Evolutionary conservation across 1,140 invertebrate genomes (phyloP).

Genomic region (Manduca sexta): DNA sequence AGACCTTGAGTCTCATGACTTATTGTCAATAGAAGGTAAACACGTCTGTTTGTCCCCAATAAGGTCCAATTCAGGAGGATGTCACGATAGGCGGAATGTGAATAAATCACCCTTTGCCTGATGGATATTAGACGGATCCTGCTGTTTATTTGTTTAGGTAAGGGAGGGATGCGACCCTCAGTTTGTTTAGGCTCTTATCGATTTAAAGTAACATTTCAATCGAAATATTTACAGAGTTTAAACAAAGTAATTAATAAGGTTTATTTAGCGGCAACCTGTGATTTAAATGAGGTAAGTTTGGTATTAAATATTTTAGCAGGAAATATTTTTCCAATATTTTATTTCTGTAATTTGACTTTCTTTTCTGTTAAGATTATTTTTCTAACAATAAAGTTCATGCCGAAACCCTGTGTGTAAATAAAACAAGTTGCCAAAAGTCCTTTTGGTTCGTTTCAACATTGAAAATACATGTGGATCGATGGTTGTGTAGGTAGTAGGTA

Average conservation of each 20-base stretch:
- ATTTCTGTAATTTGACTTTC: not conserved
- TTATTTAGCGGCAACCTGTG: no score
- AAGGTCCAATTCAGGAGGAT: no score
- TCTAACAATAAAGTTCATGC: not conserved
- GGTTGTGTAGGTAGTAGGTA: no score
- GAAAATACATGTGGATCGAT: not conserved
- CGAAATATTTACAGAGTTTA: no score
- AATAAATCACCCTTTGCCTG: constrained; percentile 2
- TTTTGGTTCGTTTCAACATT: not conserved
- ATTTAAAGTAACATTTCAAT: not conserved
- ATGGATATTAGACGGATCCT: not conserved
- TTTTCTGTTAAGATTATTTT: not conserved
- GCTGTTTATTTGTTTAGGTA: not conserved
- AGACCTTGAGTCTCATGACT: no score
- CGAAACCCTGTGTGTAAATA: not conserved
- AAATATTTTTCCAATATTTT: no score
- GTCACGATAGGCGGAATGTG: no score
- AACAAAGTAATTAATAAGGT: no score
- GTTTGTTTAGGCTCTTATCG: constrained; percentile 3
- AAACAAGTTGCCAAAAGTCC: not conserved
- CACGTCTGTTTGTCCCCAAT: no score
- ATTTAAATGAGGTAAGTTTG: no score
- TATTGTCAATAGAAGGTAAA: no score
- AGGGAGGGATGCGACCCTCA: not conserved
- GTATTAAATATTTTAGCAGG: no score